Base-by-base conservation (phyloP, 2,113 vertebrate genomes). In the Cynoglossus semilaevis region DNA sequence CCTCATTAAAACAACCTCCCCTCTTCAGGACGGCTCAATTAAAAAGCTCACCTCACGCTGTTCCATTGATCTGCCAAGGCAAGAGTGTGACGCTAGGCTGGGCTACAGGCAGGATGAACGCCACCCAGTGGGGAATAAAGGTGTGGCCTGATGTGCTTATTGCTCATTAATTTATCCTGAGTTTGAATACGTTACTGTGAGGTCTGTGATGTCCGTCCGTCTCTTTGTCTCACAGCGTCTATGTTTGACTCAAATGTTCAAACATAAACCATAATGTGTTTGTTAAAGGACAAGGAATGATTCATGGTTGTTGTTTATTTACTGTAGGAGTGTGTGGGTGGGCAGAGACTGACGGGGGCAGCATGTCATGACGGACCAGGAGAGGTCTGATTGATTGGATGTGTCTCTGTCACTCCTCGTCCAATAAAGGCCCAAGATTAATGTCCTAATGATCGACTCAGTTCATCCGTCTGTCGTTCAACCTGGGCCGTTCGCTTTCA, bases 1-100 rank as follows among this genome's bases (percentile, higher is more conserved):
- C 60, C 85, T 89, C 87, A 89, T 89, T 89, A 89, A 81, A 85
- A 67, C 76, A 65, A 8, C 63, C 56, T 65, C 81, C 71, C 19
- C 81, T 69, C 70, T 75, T 84, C 82, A 68, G 73, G 70, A 79
- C 65, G 36, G 63, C 85, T 82, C 87, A 88, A 88, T 88, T 88
- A 88, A 84, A 85, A 86, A 74, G 51, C 74, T n/a, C 42, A 63
- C 47, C 63, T 44, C 85, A 63, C 16, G 45, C 84, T 69, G 82
- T 51, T 66, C 62, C 72, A 88, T 89, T 88, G 88, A 89, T 90
- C 83, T 82, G 45, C 55, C 34, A 17, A 68, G 68, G 85, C 54
- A 63, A 66, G 57, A 43, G 57, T 50, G 67, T 16, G 14, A 50
- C 44, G 58, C 12, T 19, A 14, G 51, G 44, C 14, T 3, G 44